Evolutionary conservation across 2,797 vertebrate species (phyloP), one percentile per base, ranked within the genome.

Genomic region (Sebastes cheni): DNA sequence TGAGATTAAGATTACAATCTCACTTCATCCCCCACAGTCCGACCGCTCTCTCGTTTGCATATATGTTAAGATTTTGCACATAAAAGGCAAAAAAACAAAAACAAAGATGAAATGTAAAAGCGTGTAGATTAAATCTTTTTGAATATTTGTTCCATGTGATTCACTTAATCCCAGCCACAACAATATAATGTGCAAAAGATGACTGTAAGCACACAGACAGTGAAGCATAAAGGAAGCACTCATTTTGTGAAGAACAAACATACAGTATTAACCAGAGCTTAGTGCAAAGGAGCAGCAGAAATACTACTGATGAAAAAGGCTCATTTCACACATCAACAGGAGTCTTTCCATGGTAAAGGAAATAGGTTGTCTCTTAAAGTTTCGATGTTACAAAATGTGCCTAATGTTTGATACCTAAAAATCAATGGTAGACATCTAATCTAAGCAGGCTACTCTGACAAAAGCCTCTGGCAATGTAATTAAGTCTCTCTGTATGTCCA

Each of bases 1-100:
- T 75, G 55, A 83, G 86, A 91, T 90, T 89, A 87, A 81, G 88
- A 89, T 90, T 83, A 83, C 27, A 73, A 91, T 91, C 80, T 81
- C 46, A 70, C 36, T 69, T 72, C 75, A 67, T 64, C 39, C 62
- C 68, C 62, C 73, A 62, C 46, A 56, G n/a, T 13, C 18, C 11
- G 1, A n/a, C 6, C 22, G 5, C 20, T 61, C 62, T 36, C 22
- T 25, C 12, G 18, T 77, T 72, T 50, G 30, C 30, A 61, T 36
- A 7, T 9, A 23, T 13, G 11, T 20, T 6, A 14, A 54, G 8
- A 22, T 11, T 30, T 10, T 22, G 23, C 10, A 20, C 6, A 29
- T 8, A 5, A 39, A 42, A 68, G 22, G 22, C 3, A 60, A 4
- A 36, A 70, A 60, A 6, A 39, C 55, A 29, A 34, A 23, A 23